Percentiles rank a stretch among this genome's conserved stretches.
Conservation (phyloP, 2,888 invertebrate species). For the Busseola fusca region DNA sequence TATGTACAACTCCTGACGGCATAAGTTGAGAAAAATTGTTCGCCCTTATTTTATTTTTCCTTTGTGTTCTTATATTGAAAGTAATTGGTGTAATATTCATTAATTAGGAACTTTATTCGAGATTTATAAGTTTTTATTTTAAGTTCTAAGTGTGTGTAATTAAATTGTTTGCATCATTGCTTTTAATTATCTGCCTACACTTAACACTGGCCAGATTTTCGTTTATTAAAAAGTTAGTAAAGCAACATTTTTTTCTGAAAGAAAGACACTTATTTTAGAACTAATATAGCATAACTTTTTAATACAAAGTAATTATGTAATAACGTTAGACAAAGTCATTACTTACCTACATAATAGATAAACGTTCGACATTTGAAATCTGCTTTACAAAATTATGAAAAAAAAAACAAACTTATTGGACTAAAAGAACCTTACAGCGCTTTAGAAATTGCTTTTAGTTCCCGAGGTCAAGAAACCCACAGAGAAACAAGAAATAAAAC, state of each 20-base stretch:
- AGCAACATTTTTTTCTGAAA: neutral
- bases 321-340: neutral
- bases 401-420: no score
- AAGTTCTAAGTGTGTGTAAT: slow-evolving; percentile 6
- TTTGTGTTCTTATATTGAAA: slow-evolving; percentile 47
- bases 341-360: neutral
- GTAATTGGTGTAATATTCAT: slow-evolving; percentile 38
- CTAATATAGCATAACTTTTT: neutral
- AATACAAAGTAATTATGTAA: neutral
- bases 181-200: slow-evolving; percentile 1
- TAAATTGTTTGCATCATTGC: slow-evolving; percentile 5
- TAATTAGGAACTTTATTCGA: neutral
- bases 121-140: slow-evolving; percentile 20
- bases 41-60: slow-evolving; percentile 34
- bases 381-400: neutral
- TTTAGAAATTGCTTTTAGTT: no score
- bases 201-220: neutral
- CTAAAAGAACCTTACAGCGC: neutral
- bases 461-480: neutral
- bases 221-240: neutral
- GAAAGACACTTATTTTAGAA: neutral
- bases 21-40: slow-evolving; percentile 53
- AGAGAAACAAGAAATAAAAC: neutral
- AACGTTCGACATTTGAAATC: neutral
- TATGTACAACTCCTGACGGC: slow-evolving; percentile 46